Conservation (phyloP, 2,113 vertebrate genomes). For the Hippolais icterina region DNA sequence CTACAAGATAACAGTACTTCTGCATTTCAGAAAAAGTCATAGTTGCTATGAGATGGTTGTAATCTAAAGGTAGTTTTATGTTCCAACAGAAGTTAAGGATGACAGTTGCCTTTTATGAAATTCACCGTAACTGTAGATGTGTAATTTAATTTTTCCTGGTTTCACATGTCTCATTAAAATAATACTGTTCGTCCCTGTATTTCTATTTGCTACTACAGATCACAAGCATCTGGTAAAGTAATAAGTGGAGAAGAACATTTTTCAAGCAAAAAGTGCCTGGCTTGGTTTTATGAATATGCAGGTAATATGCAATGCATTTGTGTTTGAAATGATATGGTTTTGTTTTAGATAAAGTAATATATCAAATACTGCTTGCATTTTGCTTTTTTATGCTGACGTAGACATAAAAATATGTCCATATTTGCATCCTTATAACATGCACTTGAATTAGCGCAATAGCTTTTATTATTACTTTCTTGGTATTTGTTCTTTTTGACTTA, state of each 20-base stretch:
- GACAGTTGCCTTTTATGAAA: neutral
- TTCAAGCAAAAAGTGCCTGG: constrained; percentile 95
- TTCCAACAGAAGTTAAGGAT: neutral
- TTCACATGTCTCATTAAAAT: neutral
- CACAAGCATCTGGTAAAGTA: constrained; percentile 84
- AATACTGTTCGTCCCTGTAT: constrained; percentile 44
- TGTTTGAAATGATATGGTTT: neutral
- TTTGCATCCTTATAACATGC: neutral
- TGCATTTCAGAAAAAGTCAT: neutral
- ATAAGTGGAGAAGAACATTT: constrained; percentile 86
- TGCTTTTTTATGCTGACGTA: neutral
- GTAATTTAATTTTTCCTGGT: neutral
- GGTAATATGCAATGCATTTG: constrained; percentile 71
- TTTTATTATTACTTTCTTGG: neutral
- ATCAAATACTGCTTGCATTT: neutral
- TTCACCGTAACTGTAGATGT: neutral
- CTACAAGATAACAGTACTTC: neutral
- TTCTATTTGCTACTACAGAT: constrained; percentile 84
- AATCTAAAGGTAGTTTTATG: neutral
- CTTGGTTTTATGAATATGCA: constrained; percentile 96
- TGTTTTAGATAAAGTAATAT: neutral
- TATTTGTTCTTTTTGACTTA: neutral
- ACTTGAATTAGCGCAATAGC: neutral
- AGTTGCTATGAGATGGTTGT: neutral
- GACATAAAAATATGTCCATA: neutral